Percentiles rank a stretch among this genome's conserved stretches.
Conservation (phyloP, 2,113 vertebrate species). For the Penelope pileata region DNA sequence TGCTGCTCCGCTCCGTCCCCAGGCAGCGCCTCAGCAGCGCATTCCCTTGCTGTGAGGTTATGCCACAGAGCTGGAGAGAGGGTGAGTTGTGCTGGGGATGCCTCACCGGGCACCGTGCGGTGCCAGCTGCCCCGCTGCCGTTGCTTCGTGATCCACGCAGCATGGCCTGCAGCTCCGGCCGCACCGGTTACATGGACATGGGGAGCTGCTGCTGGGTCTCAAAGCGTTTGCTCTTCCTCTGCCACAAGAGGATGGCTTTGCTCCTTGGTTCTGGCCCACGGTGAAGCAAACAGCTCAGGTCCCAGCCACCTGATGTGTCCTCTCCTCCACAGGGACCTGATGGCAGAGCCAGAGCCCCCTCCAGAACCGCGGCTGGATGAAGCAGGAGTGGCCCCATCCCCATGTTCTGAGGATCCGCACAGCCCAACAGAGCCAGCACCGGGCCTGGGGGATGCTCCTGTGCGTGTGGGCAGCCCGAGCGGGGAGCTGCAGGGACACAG, state of each 20-base stretch:
- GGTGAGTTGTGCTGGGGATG: not conserved
- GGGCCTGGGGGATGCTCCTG: not conserved
- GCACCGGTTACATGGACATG: not conserved
- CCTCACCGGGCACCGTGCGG: fast-evolving
- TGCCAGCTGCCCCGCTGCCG: not conserved
- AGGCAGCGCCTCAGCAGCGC: not conserved
- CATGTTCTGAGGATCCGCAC: fast-evolving
- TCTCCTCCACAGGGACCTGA: slow-evolving; percentile 57
- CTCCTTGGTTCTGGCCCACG: not conserved
- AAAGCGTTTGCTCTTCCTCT: fast-evolving
- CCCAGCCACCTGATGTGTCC: not conserved
- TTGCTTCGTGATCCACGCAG: not conserved
- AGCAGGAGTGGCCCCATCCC: not conserved
- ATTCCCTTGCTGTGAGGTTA: slow-evolving; percentile 19
- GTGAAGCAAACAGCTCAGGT: fast-evolving
- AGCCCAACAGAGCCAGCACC: fast-evolving
- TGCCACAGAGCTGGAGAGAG: not conserved
- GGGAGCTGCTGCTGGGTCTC: not conserved
- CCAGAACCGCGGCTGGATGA: slow-evolving; percentile 10
- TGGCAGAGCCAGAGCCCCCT: slow-evolving; percentile 40
- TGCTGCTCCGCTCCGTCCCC: not conserved
- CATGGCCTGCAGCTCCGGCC: too few species aligned
- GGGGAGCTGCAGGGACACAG: not conserved
- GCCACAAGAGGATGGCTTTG: fast-evolving
- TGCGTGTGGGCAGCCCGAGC: not conserved